phyloP scores from a whole-genome alignment of 30 jellyfish, hydroid and myxozoan species.

The Rhopilema esculentum region DNA sequence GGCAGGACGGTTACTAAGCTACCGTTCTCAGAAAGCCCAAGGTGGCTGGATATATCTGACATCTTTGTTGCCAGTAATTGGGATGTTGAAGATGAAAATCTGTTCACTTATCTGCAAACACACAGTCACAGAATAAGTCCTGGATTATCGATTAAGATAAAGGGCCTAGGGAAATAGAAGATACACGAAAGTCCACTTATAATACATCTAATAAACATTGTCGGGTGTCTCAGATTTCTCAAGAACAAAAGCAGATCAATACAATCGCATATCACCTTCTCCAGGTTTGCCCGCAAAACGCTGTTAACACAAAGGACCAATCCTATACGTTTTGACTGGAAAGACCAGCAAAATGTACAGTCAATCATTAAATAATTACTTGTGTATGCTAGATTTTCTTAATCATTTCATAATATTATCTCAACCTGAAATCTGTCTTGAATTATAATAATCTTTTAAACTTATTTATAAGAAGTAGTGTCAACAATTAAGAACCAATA shows the following conservation, averaged over 20 bases:
- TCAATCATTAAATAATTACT: no score
- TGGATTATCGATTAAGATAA: background rate
- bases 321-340: no score
- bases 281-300: background rate
- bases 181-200: background rate
- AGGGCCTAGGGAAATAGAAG: background rate
- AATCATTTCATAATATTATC: no score
- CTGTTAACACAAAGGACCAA: background rate
- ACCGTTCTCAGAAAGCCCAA: background rate
- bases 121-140: background rate
- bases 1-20: constrained; percentile 40
- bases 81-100: background rate
- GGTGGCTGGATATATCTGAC: background rate
- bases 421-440: no score
- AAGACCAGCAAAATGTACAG: no score
- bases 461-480: no score
- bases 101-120: background rate
- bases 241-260: background rate
- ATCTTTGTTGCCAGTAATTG: background rate
- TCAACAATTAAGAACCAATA: no score
- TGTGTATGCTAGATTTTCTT: no score
- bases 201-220: background rate
- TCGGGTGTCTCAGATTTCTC: background rate
- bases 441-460: no score
- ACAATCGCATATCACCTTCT: background rate